phyloP scores from a whole-genome alignment of 2,888 invertebrate species.

The Hedychridium roseum region DNA sequence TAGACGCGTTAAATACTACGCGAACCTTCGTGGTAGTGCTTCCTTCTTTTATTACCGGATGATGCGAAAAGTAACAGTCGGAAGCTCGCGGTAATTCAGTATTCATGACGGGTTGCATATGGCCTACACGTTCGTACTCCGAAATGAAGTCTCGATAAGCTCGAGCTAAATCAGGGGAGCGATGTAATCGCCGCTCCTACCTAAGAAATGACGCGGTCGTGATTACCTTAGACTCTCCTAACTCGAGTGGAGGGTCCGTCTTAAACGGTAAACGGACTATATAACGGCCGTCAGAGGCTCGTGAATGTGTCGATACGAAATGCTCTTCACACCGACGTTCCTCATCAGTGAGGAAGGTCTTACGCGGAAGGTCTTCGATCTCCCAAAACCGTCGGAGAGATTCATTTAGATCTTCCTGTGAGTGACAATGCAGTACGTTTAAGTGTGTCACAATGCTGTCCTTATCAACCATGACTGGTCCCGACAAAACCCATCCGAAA shows the following conservation, averaged over 20 bases:
- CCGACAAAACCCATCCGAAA: neutral
- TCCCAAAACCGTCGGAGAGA: neutral
- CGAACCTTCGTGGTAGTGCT: slow-evolving; percentile 12
- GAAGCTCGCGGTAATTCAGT: neutral
- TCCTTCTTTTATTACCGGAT: slow-evolving; percentile 8
- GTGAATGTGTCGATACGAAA: slow-evolving; percentile 4
- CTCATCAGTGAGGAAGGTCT: neutral
- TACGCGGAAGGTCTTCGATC: neutral
- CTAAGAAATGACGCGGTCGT: neutral
- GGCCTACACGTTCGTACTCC: slow-evolving; percentile 11
- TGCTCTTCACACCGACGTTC: neutral
- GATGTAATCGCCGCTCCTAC: slow-evolving; percentile 4
- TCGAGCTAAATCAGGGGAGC: slow-evolving; percentile 4
- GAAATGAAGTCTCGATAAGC: slow-evolving; percentile 5
- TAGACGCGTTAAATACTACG: slow-evolving; percentile 18
- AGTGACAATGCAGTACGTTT: neutral
- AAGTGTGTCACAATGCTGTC: neutral
- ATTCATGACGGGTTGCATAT: slow-evolving; percentile 5
- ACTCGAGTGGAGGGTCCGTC: neutral
- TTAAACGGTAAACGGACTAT: slow-evolving; percentile 4
- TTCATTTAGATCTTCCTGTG: neutral
- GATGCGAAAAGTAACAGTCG: slow-evolving; percentile 9
- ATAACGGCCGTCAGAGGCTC: neutral
- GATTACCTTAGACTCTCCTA: neutral
- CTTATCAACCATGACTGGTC: neutral